Evolutionary conservation across 2,113 vertebrate species (phyloP).

Genomic region (Thomomys bottae): DNA sequence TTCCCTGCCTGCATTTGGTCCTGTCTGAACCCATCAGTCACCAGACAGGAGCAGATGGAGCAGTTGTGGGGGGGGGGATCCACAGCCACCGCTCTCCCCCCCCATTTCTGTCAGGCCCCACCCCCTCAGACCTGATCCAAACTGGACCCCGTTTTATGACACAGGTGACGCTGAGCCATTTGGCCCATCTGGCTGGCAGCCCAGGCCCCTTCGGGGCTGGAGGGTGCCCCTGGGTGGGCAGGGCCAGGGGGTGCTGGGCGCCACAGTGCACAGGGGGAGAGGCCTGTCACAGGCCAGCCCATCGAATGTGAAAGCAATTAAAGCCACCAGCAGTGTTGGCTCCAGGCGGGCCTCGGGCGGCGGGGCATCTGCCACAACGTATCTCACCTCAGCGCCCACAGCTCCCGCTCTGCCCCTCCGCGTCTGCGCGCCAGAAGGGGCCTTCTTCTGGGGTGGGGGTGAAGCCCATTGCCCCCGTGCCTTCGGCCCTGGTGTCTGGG

Average conservation of each 20-base stretch:
- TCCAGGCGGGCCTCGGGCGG: slow-evolving; percentile 87
- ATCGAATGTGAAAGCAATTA: slow-evolving; percentile 89
- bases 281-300: slow-evolving; percentile 82
- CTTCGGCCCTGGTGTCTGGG: background rate
- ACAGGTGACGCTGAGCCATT: background rate
- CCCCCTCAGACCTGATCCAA: background rate
- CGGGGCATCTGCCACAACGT: slow-evolving; percentile 87
- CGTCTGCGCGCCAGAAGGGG: background rate
- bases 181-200: slow-evolving; percentile 5
- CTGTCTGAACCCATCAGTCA: slow-evolving; percentile 84
- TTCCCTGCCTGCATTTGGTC: slow-evolving; percentile 74
- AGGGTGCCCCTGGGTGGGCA: background rate
- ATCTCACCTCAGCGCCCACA: slow-evolving; percentile 78
- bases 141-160: background rate
- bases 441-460: background rate
- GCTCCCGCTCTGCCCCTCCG: background rate
- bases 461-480: fast-evolving
- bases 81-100: background rate
- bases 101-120: background rate
- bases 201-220: slow-evolving; percentile 23
- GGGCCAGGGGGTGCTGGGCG: background rate
- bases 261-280: background rate
- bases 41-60: slow-evolving; percentile 80
- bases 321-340: slow-evolving; percentile 87
- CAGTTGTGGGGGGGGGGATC: background rate